A percentile compares a stretch with the other conserved stretches of the same genome.
These are phyloP conservation scores for Mugil cephalus DNA, from an alignment of 2,113 vertebrate genomes.

Conservation along the genomic window DNA sequence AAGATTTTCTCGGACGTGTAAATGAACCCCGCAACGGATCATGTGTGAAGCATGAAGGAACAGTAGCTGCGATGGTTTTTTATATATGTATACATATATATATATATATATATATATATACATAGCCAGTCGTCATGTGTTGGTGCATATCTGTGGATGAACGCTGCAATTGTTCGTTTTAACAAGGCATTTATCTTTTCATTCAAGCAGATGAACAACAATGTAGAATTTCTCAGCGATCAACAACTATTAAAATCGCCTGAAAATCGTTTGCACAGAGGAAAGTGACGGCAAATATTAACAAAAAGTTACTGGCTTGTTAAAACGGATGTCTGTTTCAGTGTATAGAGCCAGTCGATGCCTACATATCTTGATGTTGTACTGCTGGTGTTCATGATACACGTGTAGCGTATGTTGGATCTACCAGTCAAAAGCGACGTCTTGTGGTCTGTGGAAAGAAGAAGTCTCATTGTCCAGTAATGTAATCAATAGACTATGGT, in stretches of 20 bases:
- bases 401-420: conserved; percentile 58
- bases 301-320: conserved; percentile 29
- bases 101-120: too few species aligned
- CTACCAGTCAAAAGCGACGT: conserved; percentile 33
- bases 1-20: conserved; percentile 98
- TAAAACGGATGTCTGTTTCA: conserved; percentile 50
- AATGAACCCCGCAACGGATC: conserved; percentile 34
- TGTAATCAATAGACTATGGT: conserved; percentile 57
- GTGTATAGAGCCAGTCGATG: conserved; percentile 48
- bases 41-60: conserved; percentile 51
- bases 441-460: conserved; percentile 65
- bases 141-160: conserved; percentile 73
- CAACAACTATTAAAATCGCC: conserved; percentile 20
- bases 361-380: conserved; percentile 78
- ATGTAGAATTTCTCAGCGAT: conserved; percentile 23
- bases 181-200: conserved; percentile 39
- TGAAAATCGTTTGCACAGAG: background rate
- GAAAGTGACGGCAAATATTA: conserved; percentile 4
- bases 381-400: conserved; percentile 54
- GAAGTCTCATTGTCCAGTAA: conserved; percentile 50
- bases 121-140: conserved; percentile 63
- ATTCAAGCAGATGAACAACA: background rate
- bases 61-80: conserved; percentile 49
- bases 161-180: conserved; percentile 56
- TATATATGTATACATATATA: too few species aligned